phyloP scores from a whole-genome alignment of 2,888 invertebrate genomes.

The Punctoribates punctum region DNA sequence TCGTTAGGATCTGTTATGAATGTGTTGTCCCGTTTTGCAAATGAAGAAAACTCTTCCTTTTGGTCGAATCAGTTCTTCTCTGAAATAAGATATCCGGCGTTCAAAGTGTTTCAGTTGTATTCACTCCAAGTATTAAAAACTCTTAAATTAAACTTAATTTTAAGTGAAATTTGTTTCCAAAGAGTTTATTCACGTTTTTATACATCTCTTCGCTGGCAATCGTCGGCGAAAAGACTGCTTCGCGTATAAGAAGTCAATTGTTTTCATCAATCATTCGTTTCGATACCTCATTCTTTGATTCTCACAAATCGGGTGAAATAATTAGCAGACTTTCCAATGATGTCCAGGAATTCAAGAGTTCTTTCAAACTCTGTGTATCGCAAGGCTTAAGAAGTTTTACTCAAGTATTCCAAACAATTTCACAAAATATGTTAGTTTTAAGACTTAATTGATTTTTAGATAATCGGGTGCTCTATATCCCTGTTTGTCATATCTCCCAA shows the following conservation, averaged over 20 bases:
- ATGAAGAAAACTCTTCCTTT: slow-evolving; percentile 55
- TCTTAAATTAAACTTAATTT: slow-evolving; percentile 26
- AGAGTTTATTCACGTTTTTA: slow-evolving; percentile 80
- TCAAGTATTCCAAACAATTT: slow-evolving; percentile 61
- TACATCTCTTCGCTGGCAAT: slow-evolving; percentile 83
- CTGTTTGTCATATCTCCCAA: slow-evolving; percentile 83
- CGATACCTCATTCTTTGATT: slow-evolving; percentile 86
- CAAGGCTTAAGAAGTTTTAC: slow-evolving; percentile 82
- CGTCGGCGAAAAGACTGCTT: slow-evolving; percentile 82
- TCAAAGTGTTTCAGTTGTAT: slow-evolving; percentile 67
- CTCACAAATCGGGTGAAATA: slow-evolving; percentile 83
- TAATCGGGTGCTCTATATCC: slow-evolving; percentile 69
- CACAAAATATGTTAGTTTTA: neutral
- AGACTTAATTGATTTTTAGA: slow-evolving; percentile 52
- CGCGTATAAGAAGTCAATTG: slow-evolving; percentile 71
- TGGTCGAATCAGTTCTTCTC: slow-evolving; percentile 57
- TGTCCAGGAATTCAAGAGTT: slow-evolving; percentile 94
- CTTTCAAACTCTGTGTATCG: slow-evolving; percentile 87
- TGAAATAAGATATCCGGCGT: slow-evolving; percentile 65
- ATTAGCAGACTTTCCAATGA: slow-evolving; percentile 87
- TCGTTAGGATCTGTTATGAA: slow-evolving; percentile 78
- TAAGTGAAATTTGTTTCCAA: slow-evolving; percentile 45
- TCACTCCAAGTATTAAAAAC: slow-evolving; percentile 63
- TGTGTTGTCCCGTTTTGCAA: slow-evolving; percentile 61
- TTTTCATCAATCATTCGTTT: slow-evolving; percentile 78